Conservation (phyloP, 2,113 vertebrate genomes). For the Pyxicephalus adspersus region DNA sequence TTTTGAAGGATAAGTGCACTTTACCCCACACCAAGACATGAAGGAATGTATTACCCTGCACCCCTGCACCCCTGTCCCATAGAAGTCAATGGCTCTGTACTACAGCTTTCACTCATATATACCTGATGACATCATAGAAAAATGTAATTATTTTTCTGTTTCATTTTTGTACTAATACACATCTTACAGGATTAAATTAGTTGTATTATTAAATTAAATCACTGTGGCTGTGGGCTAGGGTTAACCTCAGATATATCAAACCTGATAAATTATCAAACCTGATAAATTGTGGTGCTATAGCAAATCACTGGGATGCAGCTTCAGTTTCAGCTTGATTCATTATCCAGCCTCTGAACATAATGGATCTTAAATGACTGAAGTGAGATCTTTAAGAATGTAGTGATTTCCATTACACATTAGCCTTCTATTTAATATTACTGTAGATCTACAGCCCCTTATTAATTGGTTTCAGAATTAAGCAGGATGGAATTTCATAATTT, state of each 20-base stretch:
- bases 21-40: too few relatives aligned
- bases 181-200: constrained; percentile 37
- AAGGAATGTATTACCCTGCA: too few relatives aligned
- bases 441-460: background rate
- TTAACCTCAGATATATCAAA: constrained; percentile 30
- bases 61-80: too few relatives aligned
- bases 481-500: constrained; percentile 38
- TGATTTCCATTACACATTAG: constrained; percentile 8
- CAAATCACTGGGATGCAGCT: constrained; percentile 19
- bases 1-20: too few relatives aligned
- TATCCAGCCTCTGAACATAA: background rate
- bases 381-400: constrained; percentile 3
- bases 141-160: background rate
- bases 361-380: constrained; percentile 25
- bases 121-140: background rate
- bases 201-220: constrained; percentile 24
- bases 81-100: too few relatives aligned
- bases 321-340: constrained; percentile 12
- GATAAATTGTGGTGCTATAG: constrained; percentile 4
- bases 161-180: background rate
- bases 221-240: constrained; percentile 5
- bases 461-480: constrained; percentile 12
- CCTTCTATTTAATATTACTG: background rate
- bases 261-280: constrained; percentile 12
- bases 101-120: background rate